Percentiles rank a stretch among this genome's conserved stretches.
phyloP scores from a whole-genome alignment of 2,888 invertebrate genomes.

The Chymomyza caudatula region DNA sequence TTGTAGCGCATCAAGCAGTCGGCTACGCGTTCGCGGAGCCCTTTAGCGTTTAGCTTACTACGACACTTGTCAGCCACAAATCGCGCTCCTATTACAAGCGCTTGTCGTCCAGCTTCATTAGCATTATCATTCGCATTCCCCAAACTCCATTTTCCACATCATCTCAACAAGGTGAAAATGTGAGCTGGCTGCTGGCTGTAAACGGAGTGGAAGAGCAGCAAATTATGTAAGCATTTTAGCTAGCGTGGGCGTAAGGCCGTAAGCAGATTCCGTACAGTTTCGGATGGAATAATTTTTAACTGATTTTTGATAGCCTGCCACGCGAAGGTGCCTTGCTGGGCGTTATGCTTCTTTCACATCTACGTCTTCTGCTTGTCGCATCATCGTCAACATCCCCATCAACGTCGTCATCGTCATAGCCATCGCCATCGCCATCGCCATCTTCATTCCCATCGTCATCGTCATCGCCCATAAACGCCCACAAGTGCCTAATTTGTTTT shows the following conservation, averaged over 20 bases:
- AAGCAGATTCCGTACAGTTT: background rate
- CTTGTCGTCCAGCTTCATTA: background rate
- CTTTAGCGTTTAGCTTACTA: background rate
- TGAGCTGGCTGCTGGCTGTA: background rate
- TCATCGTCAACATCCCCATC: background rate
- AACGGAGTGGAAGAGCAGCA: background rate
- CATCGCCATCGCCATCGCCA: background rate
- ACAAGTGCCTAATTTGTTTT: conserved; percentile 26
- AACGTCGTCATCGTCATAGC: conserved; percentile 1
- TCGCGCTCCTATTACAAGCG: background rate
- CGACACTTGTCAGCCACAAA: background rate
- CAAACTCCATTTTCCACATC: background rate
- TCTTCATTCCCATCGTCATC: background rate
- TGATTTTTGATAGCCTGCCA: conserved; percentile 19
- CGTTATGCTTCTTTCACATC: background rate
- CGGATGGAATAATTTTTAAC: conserved; percentile 11
- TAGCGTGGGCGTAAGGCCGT: background rate
- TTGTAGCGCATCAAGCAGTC: background rate
- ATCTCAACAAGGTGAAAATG: background rate
- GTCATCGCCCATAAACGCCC: conserved; percentile 19
- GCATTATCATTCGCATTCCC: background rate
- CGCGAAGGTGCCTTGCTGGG: background rate
- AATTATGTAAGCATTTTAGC: background rate
- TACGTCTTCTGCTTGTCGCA: background rate
- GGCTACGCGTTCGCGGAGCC: background rate